Evolutionary conservation across 2,888 invertebrate species (phyloP).

Genomic region (Pollenia angustigena): DNA sequence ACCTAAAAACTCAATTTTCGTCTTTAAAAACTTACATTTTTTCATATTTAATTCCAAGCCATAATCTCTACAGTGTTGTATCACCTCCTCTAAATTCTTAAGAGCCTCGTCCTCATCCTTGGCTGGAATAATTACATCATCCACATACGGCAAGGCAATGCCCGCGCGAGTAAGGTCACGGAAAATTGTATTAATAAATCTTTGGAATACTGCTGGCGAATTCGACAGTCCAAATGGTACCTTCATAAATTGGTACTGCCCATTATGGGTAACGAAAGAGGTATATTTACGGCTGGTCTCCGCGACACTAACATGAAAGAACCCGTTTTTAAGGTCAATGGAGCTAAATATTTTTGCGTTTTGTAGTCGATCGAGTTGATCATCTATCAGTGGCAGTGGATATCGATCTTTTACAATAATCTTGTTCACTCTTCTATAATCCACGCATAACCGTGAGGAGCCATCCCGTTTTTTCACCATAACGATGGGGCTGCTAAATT

Average conservation of each 20-base stretch:
- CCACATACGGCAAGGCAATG: slow-evolving; percentile 16
- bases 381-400: slow-evolving; percentile 70
- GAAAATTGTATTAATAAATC: slow-evolving; percentile 17
- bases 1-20: slow-evolving; percentile 66
- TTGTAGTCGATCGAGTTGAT: slow-evolving; percentile 70
- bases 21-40: slow-evolving; percentile 62
- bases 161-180: background rate
- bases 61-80: background rate
- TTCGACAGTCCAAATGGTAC: slow-evolving; percentile 81
- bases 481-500: background rate
- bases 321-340: slow-evolving; percentile 73
- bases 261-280: slow-evolving; percentile 68
- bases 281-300: slow-evolving; percentile 67
- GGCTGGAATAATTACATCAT: slow-evolving; percentile 21
- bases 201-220: slow-evolving; percentile 4
- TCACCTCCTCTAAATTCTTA: background rate
- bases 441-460: background rate
- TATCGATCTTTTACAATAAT: background rate
- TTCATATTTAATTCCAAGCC: slow-evolving; percentile 47
- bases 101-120: slow-evolving; percentile 11
- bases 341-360: slow-evolving; percentile 71
- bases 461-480: background rate
- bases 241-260: slow-evolving; percentile 76
- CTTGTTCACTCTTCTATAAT: background rate
- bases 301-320: slow-evolving; percentile 72